These are phyloP conservation scores for Albula goreensis DNA, from an alignment of 2,113 vertebrate genomes.

Conservation along the genomic window DNA sequence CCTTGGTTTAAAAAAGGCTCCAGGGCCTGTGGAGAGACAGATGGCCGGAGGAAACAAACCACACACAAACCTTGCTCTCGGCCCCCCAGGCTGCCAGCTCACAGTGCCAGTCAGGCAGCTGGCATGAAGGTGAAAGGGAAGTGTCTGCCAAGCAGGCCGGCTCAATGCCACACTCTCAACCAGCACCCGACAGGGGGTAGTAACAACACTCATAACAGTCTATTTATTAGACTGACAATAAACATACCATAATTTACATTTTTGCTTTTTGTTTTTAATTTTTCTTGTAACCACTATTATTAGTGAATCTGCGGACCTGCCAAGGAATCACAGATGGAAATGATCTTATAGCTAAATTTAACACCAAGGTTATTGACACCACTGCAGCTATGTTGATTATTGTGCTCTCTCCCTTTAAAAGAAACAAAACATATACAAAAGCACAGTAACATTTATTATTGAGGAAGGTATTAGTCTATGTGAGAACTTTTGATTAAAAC, in stretches of 20 bases:
- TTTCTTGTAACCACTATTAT: too few species aligned
- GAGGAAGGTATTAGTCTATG: too few species aligned
- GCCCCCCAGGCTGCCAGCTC: background rate
- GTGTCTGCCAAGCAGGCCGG: conserved; percentile 31
- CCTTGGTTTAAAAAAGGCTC: background rate
- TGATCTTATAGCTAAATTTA: too few species aligned
- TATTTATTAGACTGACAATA: conserved; percentile 38
- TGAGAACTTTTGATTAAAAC: too few species aligned
- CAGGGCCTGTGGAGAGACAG: conserved; percentile 19
- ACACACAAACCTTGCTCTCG: background rate
- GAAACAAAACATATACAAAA: too few species aligned
- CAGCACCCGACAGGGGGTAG: conserved; percentile 30
- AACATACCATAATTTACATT: conserved; percentile 10
- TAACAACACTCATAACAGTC: conserved; percentile 23
- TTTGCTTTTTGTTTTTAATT: too few species aligned
- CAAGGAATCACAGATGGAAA: too few species aligned
- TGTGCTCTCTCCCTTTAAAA: too few species aligned
- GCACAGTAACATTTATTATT: too few species aligned
- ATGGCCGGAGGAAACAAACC: conserved; percentile 24
- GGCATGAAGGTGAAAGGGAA: accelerated
- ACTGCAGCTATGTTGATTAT: too few species aligned
- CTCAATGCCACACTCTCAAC: conserved; percentile 32
- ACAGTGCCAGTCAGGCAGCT: conserved; percentile 38
- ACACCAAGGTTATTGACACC: too few species aligned
- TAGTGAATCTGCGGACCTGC: too few species aligned